Evolutionary conservation across 1,140 invertebrate genomes (phyloP).

Genomic region (Charaxes varanes): DNA sequence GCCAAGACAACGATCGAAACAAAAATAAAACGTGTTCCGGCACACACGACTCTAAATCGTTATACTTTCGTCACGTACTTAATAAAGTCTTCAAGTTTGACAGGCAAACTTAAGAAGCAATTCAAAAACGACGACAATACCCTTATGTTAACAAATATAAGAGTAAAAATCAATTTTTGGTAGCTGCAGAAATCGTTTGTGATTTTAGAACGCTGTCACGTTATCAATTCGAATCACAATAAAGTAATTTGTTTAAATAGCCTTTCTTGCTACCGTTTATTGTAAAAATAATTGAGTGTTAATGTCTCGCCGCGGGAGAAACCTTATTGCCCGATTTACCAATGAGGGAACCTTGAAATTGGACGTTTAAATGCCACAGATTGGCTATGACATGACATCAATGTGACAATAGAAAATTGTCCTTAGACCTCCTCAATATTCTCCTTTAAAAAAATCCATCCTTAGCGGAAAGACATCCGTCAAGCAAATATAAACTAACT

Average conservation of each 20-base stretch:
- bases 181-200: slow-evolving; percentile 11
- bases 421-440: too few species aligned
- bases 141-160: slow-evolving; percentile 7
- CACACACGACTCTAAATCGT: slow-evolving; percentile 16
- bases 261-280: slow-evolving; percentile 14
- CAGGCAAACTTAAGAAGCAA: slow-evolving; percentile 3
- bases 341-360: slow-evolving; percentile 10
- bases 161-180: slow-evolving; percentile 1
- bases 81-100: slow-evolving; percentile 33
- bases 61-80: slow-evolving; percentile 36
- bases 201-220: slow-evolving; percentile 25
- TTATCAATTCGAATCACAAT: slow-evolving; percentile 29
- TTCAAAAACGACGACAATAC: not conserved
- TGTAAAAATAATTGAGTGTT: slow-evolving; percentile 19
- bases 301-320: slow-evolving; percentile 11
- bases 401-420: too few species aligned
- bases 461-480: too few species aligned
- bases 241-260: slow-evolving; percentile 23
- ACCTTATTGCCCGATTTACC: slow-evolving; percentile 1
- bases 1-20: too few species aligned
- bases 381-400: too few species aligned
- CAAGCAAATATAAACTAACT: too few species aligned
- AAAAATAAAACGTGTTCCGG: slow-evolving; percentile 26
- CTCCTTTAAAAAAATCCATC: too few species aligned
- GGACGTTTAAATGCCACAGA: too few species aligned